Conservation (phyloP, 2,797 vertebrate species). For the Staurois parvus region DNA sequence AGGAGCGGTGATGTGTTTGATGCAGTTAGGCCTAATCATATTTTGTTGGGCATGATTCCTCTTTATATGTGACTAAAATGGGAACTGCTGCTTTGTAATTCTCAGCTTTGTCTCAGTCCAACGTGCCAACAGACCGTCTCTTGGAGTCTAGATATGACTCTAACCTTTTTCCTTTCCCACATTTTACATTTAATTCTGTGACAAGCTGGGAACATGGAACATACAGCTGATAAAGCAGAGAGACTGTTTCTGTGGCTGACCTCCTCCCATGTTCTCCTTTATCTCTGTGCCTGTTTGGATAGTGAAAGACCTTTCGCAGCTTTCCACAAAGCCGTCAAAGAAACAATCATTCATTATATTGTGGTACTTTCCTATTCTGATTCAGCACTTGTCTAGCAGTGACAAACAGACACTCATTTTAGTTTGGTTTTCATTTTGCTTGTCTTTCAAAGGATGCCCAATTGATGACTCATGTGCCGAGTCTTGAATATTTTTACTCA, state of each 20-base stretch:
- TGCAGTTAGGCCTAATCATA: background rate
- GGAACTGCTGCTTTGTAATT: background rate
- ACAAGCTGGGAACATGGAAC: slow-evolving; percentile 3
- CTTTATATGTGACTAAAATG: background rate
- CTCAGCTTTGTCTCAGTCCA: background rate
- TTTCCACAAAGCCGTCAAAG: background rate
- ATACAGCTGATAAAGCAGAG: background rate
- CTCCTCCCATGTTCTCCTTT: slow-evolving; percentile 5
- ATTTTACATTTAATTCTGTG: background rate
- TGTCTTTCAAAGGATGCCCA: too few relatives aligned
- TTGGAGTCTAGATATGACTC: background rate
- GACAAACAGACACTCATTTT: too few relatives aligned
- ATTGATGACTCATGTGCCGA: too few relatives aligned
- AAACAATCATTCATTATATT: too few relatives aligned
- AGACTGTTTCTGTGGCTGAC: background rate
- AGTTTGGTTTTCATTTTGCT: too few relatives aligned
- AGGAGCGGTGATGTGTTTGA: background rate
- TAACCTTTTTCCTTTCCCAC: slow-evolving; percentile 16
- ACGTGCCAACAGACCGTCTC: background rate
- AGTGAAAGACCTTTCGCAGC: slow-evolving; percentile 12
- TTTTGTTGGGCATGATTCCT: background rate
- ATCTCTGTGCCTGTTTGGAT: background rate
- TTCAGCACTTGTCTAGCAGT: background rate
- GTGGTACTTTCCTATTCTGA: background rate
- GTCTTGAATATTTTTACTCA: too few relatives aligned